A percentile compares a stretch with the other conserved stretches of the same genome.
Evolutionary conservation across 2,888 invertebrate species (phyloP).

Genomic region (Parascotia fuliginaria): DNA sequence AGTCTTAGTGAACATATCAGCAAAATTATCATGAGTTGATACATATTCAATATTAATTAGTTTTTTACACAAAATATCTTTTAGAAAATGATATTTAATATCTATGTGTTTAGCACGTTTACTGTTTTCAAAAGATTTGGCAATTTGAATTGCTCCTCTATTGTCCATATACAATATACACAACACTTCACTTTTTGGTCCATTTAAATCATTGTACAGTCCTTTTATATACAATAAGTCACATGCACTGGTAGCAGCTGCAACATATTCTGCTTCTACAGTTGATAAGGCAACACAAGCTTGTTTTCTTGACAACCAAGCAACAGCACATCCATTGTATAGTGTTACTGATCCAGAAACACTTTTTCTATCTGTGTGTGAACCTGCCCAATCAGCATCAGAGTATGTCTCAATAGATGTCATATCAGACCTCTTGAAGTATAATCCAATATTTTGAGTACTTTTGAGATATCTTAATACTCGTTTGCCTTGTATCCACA

Average conservation of each 20-base stretch:
- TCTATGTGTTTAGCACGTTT: neutral
- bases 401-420: neutral
- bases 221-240: neutral
- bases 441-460: neutral
- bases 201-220: neutral
- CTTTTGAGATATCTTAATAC: conserved; percentile 1
- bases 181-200: neutral
- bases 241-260: neutral
- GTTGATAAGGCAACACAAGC: neutral
- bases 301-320: conserved; percentile 5
- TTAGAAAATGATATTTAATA: neutral
- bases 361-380: neutral
- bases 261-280: conserved; percentile 1
- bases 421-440: neutral
- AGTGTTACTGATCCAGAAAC: neutral
- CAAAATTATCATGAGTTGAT: neutral
- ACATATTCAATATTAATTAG: neutral
- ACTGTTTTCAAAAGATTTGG: neutral
- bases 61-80: neutral
- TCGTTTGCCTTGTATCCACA: conserved; percentile 2
- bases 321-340: neutral
- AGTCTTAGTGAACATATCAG: too few relatives aligned
- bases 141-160: neutral
- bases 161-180: neutral
- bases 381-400: conserved; percentile 6